Conservation (phyloP, 2,888 invertebrate species). For the Phaedon cochleariae region DNA sequence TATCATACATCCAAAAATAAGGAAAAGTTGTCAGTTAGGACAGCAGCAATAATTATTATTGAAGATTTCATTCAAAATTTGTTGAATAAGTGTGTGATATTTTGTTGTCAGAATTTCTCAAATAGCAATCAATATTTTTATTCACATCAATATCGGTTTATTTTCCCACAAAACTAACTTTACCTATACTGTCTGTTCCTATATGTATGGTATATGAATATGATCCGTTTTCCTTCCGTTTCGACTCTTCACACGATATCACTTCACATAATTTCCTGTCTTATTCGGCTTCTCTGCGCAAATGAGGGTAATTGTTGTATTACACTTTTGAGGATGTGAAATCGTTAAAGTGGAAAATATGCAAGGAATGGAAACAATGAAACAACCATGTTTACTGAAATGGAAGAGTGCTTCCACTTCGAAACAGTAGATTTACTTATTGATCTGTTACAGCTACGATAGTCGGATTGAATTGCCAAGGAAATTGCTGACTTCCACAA, state of each 20-base stretch:
- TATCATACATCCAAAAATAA: too few relatives aligned
- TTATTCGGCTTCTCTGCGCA: constrained; percentile 44
- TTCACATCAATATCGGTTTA: too few relatives aligned
- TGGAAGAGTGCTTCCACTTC: background rate
- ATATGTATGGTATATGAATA: constrained; percentile 43
- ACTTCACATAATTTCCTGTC: constrained; percentile 50
- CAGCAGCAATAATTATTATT: too few relatives aligned
- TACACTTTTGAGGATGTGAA: constrained; percentile 44
- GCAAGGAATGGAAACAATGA: constrained; percentile 15
- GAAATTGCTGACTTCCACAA: background rate
- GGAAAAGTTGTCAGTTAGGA: too few relatives aligned
- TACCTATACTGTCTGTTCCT: constrained; percentile 18
- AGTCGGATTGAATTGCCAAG: background rate
- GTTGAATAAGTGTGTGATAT: too few relatives aligned
- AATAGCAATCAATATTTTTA: too few relatives aligned
- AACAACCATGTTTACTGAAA: background rate
- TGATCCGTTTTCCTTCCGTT: constrained; percentile 45
- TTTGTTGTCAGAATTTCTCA: too few relatives aligned
- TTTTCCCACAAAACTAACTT: constrained; percentile 33
- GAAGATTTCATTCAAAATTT: too few relatives aligned
- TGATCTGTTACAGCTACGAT: background rate
- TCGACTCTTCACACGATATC: constrained; percentile 50
- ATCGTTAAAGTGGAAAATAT: constrained; percentile 22
- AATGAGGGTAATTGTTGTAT: constrained; percentile 45
- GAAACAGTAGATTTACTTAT: constrained; percentile 1